phyloP scores from a whole-genome alignment of 2,113 vertebrate genomes.

The Barnardius zonarius region DNA sequence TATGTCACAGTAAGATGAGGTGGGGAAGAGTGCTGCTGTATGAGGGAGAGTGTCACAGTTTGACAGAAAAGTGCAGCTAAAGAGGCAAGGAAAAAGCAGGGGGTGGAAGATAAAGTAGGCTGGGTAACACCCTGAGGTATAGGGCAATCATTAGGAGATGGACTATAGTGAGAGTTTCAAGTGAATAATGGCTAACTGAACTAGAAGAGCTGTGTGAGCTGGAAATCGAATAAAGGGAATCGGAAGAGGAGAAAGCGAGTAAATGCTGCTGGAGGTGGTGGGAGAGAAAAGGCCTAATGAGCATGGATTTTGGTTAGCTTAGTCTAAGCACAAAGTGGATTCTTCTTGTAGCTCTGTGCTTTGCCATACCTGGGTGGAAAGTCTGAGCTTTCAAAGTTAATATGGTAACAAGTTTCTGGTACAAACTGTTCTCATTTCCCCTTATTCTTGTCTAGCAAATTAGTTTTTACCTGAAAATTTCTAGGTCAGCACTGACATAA shows the following conservation, averaged over 20 bases:
- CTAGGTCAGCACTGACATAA: neutral
- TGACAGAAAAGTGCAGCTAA: neutral
- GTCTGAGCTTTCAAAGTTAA: neutral
- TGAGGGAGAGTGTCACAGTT: neutral
- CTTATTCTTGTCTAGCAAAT: slow-evolving; percentile 12
- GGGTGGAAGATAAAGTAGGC: neutral
- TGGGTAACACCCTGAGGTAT: neutral
- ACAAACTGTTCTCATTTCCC: neutral
- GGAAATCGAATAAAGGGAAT: neutral
- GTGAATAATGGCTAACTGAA: neutral
- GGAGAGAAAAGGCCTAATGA: neutral
- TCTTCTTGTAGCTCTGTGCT: neutral
- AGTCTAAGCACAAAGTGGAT: neutral
- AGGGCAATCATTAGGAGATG: neutral
- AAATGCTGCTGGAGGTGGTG: neutral
- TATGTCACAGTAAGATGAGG: neutral
- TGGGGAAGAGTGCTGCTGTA: neutral
- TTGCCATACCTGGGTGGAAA: neutral
- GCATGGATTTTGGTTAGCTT: neutral
- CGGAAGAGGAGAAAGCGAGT: neutral
- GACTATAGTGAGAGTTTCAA: neutral
- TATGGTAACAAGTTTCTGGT: neutral
- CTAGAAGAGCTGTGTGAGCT: neutral
- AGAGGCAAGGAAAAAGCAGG: neutral
- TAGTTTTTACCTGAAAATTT: neutral